Conservation (phyloP, 2,113 vertebrate genomes). For the Mionectes macconnelli region DNA sequence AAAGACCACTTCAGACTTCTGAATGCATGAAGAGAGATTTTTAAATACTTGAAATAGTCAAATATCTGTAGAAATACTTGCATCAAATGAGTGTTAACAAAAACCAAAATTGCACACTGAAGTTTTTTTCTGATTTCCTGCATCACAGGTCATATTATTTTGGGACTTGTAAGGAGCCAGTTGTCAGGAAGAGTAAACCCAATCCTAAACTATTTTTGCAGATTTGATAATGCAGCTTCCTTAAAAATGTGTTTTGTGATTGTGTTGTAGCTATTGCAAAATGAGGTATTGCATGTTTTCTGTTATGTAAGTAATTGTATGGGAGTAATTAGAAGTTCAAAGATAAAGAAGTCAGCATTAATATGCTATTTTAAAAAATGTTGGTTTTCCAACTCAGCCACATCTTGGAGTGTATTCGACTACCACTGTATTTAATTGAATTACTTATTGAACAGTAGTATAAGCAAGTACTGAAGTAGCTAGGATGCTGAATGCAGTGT, state of each 20-base stretch:
- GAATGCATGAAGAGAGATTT: constrained; percentile 19
- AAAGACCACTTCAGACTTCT: constrained; percentile 49
- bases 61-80: background rate
- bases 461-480: background rate
- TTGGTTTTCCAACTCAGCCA: background rate
- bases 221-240: background rate
- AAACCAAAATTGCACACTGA: background rate
- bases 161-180: background rate
- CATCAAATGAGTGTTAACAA: background rate
- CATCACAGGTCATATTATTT: background rate
- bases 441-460: background rate
- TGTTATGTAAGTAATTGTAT: background rate
- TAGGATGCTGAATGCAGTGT: background rate
- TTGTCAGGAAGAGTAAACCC: background rate
- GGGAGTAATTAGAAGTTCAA: background rate
- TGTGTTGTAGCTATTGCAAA: constrained; percentile 10
- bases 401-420: background rate
- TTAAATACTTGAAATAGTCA: constrained; percentile 38
- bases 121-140: background rate
- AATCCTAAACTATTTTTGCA: background rate
- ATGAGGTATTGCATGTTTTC: background rate
- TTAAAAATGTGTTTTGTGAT: background rate
- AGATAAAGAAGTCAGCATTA: background rate
- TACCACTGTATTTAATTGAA: background rate
- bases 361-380: constrained; percentile 6